Evolutionary conservation across 2,888 invertebrate species (phyloP), one percentile per base, ranked within the genome.

Genomic region (Idaea dimidiata): DNA sequence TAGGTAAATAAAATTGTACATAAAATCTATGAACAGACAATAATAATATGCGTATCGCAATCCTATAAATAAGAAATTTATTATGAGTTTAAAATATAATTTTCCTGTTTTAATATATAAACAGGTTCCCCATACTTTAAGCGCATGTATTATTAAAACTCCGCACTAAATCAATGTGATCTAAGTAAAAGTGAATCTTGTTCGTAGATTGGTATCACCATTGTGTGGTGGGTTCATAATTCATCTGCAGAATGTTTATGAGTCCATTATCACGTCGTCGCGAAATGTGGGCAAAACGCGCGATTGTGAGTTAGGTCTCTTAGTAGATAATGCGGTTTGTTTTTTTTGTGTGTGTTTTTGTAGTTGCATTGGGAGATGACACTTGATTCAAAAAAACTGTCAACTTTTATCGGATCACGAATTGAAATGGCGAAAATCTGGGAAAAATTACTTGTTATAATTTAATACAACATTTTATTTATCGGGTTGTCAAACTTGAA

Each of bases 231-330:
- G 62, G 67, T 65, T 62, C 67, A 76, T 78, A 79, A 78, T 72
- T 79, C 79, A 78, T 78, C 74, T 69, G 59, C 55, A 33, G 24
- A 14, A 70, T 76, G 76, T 79, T 79, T 78, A 79, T 73, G 66
- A 73, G 33, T 59, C 72, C 67, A 77, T 79, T 78, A 79, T 78
- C 75, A 77, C 73, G 72, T 71, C 72, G 63, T 53, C 69, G 66
- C 63, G 60, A 55, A 63, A 59, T 31, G 62, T 62, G 59, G 63
- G 53, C 57, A 57, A 17, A 33, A 54, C 57, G 59, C 32, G 57
- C 54, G 56, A 59, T 54, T 60, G 53, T 54, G 59, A 57, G 43
- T 61, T 54, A 59, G 57, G 33, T 31, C 53, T 16, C 43, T 57
- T 67, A 14, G 43, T 43, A 10, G 3, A 10, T 5, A 43, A 17